These are phyloP conservation scores for Rhopalosiphum maidis DNA, from an alignment of 1,140 invertebrate species.

Conservation along the genomic window DNA sequence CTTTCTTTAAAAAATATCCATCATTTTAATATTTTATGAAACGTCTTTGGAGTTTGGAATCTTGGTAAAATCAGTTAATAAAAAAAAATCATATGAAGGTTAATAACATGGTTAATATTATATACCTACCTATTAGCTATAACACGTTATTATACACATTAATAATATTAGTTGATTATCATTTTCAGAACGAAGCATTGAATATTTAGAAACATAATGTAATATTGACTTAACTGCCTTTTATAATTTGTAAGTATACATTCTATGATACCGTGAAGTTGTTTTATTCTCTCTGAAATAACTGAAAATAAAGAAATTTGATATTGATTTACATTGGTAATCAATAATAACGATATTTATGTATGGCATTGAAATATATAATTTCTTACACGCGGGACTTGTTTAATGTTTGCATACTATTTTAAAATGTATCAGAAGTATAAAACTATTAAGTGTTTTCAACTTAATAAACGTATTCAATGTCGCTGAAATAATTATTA, in stretches of 20 bases:
- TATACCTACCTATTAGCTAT: neutral
- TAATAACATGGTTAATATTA: neutral
- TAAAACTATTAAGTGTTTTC: neutral
- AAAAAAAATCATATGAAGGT: neutral
- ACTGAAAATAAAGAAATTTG: neutral
- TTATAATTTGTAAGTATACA: neutral
- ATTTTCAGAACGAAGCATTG: neutral
- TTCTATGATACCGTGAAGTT: neutral
- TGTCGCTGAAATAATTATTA: neutral
- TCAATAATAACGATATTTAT: neutral
- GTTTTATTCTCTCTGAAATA: too few relatives aligned
- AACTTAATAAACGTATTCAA: neutral
- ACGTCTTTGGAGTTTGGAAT: neutral
- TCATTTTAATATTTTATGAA: neutral
- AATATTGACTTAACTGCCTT: neutral
- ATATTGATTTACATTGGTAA: neutral
- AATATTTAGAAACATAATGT: neutral
- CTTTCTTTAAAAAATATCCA: neutral
- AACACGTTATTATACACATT: neutral
- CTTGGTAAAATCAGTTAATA: neutral
- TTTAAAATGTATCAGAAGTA: neutral
- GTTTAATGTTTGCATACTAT: neutral
- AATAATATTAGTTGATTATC: neutral
- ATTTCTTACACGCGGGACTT: neutral
- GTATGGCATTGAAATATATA: neutral